phyloP scores from a whole-genome alignment of 2,888 invertebrate genomes.

The Zhuqinia jingwanae region DNA sequence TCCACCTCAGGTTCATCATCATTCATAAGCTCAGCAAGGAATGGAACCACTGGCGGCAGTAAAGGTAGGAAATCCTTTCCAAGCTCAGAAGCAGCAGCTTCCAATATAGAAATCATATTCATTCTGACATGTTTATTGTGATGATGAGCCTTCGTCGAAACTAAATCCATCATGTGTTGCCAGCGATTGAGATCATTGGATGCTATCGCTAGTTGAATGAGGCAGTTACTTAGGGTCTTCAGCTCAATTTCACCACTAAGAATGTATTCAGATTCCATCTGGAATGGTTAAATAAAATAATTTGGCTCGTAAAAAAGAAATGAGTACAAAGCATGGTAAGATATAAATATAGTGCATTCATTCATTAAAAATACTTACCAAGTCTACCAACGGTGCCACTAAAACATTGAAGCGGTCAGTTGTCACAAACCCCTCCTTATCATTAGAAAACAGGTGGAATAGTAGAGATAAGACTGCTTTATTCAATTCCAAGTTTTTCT shows the following conservation, averaged over 20 bases:
- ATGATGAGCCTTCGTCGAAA: conserved; percentile 91
- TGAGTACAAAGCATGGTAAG: too few relatives aligned
- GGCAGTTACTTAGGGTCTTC: conserved; percentile 66
- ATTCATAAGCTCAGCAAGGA: conserved; percentile 95
- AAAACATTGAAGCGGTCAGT: conserved; percentile 91
- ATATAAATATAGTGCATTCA: too few relatives aligned
- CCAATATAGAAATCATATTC: conserved; percentile 87
- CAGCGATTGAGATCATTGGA: conserved; percentile 92
- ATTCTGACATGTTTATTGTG: conserved; percentile 83
- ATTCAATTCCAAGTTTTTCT: conserved; percentile 84
- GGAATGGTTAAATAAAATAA: conserved; percentile 20
- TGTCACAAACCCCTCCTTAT: conserved; percentile 91
- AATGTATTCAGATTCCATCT: conserved; percentile 77
- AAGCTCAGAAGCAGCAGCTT: conserved; percentile 90
- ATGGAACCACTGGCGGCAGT: conserved; percentile 95
- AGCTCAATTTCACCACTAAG: conserved; percentile 71
- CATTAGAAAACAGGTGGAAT: conserved; percentile 89
- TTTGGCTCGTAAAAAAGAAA: not conserved
- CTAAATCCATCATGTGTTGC: conserved; percentile 94
- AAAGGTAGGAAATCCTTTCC: conserved; percentile 94
- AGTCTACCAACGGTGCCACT: conserved; percentile 93
- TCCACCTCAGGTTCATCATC: conserved; percentile 93
- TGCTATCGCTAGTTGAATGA: conserved; percentile 86
- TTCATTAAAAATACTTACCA: conserved; percentile 82
- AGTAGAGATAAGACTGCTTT: conserved; percentile 89